Conservation (phyloP, 2,113 vertebrate genomes). For the Diglossa brunneiventris region DNA sequence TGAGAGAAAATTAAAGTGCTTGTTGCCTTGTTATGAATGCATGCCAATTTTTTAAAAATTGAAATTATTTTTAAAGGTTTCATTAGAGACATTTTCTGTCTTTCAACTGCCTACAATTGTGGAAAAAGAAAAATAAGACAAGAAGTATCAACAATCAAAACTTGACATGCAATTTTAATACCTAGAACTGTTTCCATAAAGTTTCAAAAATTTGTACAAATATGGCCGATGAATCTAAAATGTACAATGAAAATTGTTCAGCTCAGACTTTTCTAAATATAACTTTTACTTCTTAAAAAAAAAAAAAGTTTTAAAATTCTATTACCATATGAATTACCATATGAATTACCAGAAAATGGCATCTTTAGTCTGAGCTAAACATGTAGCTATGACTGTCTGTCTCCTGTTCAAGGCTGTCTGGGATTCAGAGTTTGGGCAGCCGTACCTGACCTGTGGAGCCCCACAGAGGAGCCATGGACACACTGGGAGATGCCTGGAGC, state of each 20-base stretch:
- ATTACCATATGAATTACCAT: not conserved
- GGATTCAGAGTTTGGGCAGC: not conserved
- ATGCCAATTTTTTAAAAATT: not conserved
- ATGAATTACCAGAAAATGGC: not conserved
- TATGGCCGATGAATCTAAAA: not conserved
- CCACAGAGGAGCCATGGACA: not conserved
- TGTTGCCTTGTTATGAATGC: not conserved
- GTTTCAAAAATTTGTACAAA: not conserved
- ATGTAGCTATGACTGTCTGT: rapidly evolving
- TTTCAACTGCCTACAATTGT: not conserved
- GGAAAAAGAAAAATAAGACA: not conserved
- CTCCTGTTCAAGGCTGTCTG: not conserved
- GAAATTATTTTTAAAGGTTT: not conserved
- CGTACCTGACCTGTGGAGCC: no score
- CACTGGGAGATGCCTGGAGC: not conserved
- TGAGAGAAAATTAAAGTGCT: not conserved
- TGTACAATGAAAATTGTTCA: not conserved
- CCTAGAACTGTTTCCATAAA: not conserved
- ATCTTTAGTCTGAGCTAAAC: not conserved
- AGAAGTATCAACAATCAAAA: not conserved
- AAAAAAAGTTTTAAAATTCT: not conserved
- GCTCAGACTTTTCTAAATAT: not conserved
- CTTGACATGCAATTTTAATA: not conserved
- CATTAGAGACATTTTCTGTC: not conserved
- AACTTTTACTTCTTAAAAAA: not conserved